phyloP scores from a whole-genome alignment of 2,797 vertebrate species.

The Xiphophorus birchmanni region DNA sequence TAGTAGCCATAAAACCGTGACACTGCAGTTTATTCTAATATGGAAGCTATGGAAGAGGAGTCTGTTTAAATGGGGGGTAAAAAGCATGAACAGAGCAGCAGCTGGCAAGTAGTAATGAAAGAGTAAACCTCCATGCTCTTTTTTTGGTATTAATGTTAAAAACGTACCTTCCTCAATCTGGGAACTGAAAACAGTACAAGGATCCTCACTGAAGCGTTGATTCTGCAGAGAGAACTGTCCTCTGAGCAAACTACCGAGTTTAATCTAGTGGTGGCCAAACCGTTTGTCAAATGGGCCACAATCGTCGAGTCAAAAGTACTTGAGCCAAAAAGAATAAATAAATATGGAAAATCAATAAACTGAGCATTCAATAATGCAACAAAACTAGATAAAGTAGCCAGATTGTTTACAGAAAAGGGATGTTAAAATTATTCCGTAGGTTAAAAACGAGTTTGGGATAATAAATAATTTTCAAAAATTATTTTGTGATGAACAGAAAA shows the following conservation, averaged over 20 bases:
- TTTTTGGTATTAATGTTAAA: too few relatives aligned
- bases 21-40: not conserved
- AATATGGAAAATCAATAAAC: not conserved
- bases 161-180: not conserved
- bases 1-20: constrained; percentile 11
- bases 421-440: not conserved
- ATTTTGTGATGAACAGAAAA: not conserved
- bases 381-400: not conserved
- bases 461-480: not conserved
- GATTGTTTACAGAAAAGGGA: not conserved
- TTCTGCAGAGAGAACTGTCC: not conserved
- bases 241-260: not conserved
- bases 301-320: not conserved
- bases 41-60: not conserved
- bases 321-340: not conserved
- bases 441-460: not conserved
- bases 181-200: not conserved
- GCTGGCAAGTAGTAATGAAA: not conserved
- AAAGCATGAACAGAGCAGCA: not conserved
- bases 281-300: not conserved
- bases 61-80: not conserved
- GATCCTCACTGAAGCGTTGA: not conserved
- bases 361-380: not conserved
- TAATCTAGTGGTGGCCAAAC: not conserved
- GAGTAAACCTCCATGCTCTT: not conserved